Evolutionary conservation across 2,888 invertebrate species (phyloP).

Genomic region (Agrilus cyanescens): DNA sequence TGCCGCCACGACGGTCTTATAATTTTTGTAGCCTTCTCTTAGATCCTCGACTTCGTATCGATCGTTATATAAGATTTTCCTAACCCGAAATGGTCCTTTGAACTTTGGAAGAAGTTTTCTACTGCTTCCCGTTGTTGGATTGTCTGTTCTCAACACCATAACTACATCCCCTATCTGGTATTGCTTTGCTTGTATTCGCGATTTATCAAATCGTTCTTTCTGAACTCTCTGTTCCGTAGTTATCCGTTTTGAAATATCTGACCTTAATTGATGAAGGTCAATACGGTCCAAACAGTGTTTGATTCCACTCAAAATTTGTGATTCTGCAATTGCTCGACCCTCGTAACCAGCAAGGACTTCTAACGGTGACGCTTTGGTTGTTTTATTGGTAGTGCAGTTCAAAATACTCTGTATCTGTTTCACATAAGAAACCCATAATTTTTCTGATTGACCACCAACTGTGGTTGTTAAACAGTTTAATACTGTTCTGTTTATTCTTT

Average conservation of each 20-base stretch:
- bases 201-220: background rate
- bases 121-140: background rate
- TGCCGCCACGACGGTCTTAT: background rate
- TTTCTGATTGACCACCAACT: too few species aligned
- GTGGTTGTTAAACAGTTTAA: too few species aligned
- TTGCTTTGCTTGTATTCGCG: background rate
- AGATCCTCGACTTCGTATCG: conserved; percentile 1
- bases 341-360: too few species aligned
- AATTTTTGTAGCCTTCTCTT: background rate
- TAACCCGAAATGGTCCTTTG: background rate
- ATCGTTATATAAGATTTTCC: background rate
- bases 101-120: conserved; percentile 1
- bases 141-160: conserved; percentile 1
- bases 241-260: background rate
- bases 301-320: too few species aligned
- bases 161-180: conserved; percentile 1
- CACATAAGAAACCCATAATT: too few species aligned
- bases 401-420: too few species aligned
- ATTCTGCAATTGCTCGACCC: too few species aligned
- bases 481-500: too few species aligned
- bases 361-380: too few species aligned
- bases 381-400: too few species aligned
- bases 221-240: background rate
- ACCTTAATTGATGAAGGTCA: background rate
- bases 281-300: too few species aligned